Base-by-base conservation (phyloP, 2,113 vertebrate genomes). In the Anarrhichthys ocellatus region DNA sequence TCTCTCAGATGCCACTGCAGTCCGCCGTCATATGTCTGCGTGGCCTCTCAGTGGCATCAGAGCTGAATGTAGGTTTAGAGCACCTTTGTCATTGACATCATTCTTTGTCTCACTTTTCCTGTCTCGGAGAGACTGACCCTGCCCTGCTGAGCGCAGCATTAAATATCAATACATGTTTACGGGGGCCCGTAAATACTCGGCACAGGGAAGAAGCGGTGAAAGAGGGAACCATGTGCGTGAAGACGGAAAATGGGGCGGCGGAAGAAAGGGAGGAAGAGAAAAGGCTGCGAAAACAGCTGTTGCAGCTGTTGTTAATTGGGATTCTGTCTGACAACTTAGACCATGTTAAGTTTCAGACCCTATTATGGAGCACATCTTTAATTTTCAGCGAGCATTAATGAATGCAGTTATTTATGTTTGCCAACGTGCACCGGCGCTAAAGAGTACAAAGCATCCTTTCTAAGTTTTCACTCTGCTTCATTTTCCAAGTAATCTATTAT, bases 151-250 rank as follows among this genome's bases (percentile, higher is more conserved):
- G 92, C 40, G 74, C 82, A 36, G 76, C 87, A 88, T 93, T 94
- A 93, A 94, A 95, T 94, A 94, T 95, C 91, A 95, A 95, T 94
- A 89, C 92, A 88, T 66, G 83, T 95, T 94, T 95, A 94, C 68
- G 76, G 86, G 78, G 66, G 81, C 81, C 85, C 48, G 9, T 91
- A 94, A 94, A 94, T 78, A 61, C 81, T 80, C 6, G 48, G 90
- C 85, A 54, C 74, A 76, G 78, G 66, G 73, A 40, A 66, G 66
- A 2, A 64, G 74, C 73, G 8, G 4, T 84, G 78, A 84, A 82
- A 82, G 76, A 69, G 63, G 72, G 64, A 81, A 3, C 42, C 32
- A 13, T 1, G 61, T 85, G 80, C 24, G 32, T 81, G 66, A 81
- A 77, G 52, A 73, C 48, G 58, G 71, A 77, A 42, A 79, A 61